These are phyloP conservation scores for Psittacula cyanocephala DNA, from an alignment of 2,113 vertebrate species.

Conservation along the genomic window DNA sequence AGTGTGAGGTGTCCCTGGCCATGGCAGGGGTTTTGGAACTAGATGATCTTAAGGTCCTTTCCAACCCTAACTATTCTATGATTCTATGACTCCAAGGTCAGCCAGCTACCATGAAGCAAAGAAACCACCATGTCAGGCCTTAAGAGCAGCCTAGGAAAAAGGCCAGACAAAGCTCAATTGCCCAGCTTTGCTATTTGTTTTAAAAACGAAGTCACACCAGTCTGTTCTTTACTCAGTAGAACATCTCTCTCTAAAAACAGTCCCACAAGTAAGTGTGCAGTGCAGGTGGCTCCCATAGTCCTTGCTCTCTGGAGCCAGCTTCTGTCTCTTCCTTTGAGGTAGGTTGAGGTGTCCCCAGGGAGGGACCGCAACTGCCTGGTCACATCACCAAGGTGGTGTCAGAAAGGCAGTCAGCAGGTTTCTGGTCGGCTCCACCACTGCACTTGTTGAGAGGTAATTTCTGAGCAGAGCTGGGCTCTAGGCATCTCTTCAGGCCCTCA, in stretches of 20 bases:
- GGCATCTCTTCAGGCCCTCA: constrained; percentile 21
- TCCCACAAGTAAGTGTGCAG: neutral
- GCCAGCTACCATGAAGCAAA: neutral
- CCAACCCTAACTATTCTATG: too few species aligned
- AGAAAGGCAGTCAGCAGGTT: constrained; percentile 14
- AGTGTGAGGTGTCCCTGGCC: too few species aligned
- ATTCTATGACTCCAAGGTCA: neutral
- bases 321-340: constrained; percentile 60
- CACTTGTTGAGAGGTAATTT: constrained; percentile 63
- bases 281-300: neutral
- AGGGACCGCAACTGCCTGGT: neutral
- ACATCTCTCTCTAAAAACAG: neutral
- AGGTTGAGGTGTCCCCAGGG: constrained; percentile 13
- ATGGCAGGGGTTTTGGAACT: too few species aligned
- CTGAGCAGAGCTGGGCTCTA: constrained; percentile 37
- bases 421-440: constrained; percentile 6
- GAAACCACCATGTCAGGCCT: neutral
- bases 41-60: too few species aligned
- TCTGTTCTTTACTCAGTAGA: neutral
- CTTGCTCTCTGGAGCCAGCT: neutral
- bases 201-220: neutral
- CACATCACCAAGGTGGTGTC: constrained; percentile 18
- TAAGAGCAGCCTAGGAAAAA: neutral
- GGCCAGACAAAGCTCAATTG: neutral
- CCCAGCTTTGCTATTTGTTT: neutral